Evolutionary conservation across 1,140 invertebrate genomes (phyloP).

Genomic region (Diachasma alloeum): DNA sequence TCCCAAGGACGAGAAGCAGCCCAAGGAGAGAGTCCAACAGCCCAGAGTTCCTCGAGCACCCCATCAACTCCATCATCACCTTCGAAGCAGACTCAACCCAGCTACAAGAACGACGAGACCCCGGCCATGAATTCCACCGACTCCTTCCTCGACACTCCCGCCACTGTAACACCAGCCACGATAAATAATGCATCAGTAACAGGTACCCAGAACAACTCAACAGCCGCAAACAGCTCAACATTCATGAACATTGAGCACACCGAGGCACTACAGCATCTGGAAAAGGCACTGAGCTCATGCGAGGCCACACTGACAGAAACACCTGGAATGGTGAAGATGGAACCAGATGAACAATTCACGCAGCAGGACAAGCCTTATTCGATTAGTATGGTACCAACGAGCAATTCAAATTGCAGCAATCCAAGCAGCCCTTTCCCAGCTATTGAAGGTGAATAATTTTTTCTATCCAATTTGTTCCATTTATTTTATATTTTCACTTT

Average conservation of each 20-base stretch:
- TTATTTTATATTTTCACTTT: too few species aligned
- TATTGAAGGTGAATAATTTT: conserved; percentile 57
- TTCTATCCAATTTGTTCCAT: conserved; percentile 16
- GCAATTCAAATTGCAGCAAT: conserved; percentile 52
- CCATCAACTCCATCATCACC: conserved; percentile 38
- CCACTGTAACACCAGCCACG: conserved; percentile 41
- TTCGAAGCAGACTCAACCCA: conserved; percentile 30
- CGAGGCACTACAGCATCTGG: conserved; percentile 60
- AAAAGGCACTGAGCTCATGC: conserved; percentile 60
- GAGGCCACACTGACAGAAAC: conserved; percentile 62
- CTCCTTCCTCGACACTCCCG: conserved; percentile 45
- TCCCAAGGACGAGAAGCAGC: conserved; percentile 52
- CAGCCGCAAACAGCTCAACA: conserved; percentile 45
- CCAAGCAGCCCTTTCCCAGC: conserved; percentile 60
- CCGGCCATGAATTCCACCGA: conserved; percentile 47
- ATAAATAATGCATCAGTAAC: conserved; percentile 41
- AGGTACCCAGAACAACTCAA: conserved; percentile 37
- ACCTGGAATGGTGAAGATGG: conserved; percentile 61
- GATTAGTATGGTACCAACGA: conserved; percentile 58
- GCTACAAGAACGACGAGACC: conserved; percentile 44
- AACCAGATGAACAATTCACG: conserved; percentile 60
- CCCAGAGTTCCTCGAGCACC: conserved; percentile 37
- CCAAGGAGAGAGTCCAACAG: conserved; percentile 42
- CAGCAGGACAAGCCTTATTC: conserved; percentile 59
- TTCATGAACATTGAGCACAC: conserved; percentile 61